Percentiles rank a stretch among this genome's conserved stretches.
Conservation (phyloP, 2,797 vertebrate genomes). For the Petrocephalus sullivani region DNA sequence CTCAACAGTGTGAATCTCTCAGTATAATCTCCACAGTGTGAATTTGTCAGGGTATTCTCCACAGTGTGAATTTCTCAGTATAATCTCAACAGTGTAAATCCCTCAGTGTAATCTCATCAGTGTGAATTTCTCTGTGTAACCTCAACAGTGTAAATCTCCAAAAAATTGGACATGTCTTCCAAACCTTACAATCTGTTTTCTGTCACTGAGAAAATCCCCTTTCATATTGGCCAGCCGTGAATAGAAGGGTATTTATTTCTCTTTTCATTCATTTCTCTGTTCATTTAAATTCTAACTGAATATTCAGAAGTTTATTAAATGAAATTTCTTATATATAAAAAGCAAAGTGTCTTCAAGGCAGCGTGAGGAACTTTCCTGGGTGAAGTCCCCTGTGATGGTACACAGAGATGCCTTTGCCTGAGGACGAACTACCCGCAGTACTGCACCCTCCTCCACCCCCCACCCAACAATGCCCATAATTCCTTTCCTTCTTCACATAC, state of each 20-base stretch:
- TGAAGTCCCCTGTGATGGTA: not conserved
- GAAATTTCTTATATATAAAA: not conserved
- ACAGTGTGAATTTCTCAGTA: too few relatives aligned
- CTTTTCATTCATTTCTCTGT: not conserved
- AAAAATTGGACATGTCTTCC: not conserved
- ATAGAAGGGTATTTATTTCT: not conserved
- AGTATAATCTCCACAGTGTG: too few relatives aligned
- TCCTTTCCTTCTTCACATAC: not conserved
- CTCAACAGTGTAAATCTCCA: not conserved
- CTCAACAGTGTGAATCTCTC: too few relatives aligned
- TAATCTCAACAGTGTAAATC: too few relatives aligned
- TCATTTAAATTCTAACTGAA: not conserved
- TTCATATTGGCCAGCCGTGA: not conserved
- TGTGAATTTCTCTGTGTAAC: too few relatives aligned
- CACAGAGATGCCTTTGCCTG: not conserved
- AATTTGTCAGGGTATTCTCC: too few relatives aligned
- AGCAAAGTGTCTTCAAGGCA: not conserved
- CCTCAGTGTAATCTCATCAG: too few relatives aligned
- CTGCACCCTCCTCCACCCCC: too few relatives aligned
- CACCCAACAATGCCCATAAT: not conserved
- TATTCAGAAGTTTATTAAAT: not conserved
- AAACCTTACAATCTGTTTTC: not conserved
- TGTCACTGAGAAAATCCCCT: not conserved
- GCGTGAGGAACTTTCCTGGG: not conserved
- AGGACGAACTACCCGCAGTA: too few relatives aligned